phyloP scores from a whole-genome alignment of 2,888 invertebrate genomes.

The Diarsia brunnea region DNA sequence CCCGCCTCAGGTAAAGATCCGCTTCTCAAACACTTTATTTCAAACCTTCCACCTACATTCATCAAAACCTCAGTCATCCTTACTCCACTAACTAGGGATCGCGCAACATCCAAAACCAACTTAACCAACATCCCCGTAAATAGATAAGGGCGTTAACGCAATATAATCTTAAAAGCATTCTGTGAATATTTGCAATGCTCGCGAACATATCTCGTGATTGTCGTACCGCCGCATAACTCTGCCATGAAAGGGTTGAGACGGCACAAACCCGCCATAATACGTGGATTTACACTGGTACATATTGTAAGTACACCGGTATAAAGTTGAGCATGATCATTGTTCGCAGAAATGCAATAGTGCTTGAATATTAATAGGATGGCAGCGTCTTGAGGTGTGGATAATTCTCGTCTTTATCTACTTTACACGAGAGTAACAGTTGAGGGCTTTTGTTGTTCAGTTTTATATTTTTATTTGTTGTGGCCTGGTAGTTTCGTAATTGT shows the following conservation, averaged over 20 bases:
- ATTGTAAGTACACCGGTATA: conserved; percentile 9
- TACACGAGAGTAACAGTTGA: too few relatives aligned
- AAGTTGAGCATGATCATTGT: conserved; percentile 7
- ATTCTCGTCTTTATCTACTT: neutral
- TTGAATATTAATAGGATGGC: neutral
- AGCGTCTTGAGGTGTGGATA: neutral
- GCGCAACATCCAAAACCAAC: conserved; percentile 1
- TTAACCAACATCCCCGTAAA: conserved; percentile 18
- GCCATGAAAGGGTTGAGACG: conserved; percentile 43
- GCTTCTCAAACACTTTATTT: neutral
- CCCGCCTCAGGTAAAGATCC: neutral
- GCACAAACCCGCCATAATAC: conserved; percentile 9
- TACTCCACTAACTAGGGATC: neutral
- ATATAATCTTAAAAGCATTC: conserved; percentile 62
- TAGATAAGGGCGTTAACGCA: conserved; percentile 43
- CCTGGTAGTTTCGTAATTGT: neutral
- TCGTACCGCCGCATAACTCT: conserved; percentile 47
- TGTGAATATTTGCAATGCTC: conserved; percentile 50
- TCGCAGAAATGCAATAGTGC: neutral
- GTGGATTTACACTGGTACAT: conserved; percentile 6
- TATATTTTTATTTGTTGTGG: neutral
- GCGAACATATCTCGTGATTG: conserved; percentile 44
- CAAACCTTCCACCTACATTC: neutral
- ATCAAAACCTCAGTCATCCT: neutral
- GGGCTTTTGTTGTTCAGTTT: neutral